A percentile compares a stretch with the other conserved stretches of the same genome.
phyloP scores from a whole-genome alignment of 2,888 invertebrate species.

The Myathropa florea region DNA sequence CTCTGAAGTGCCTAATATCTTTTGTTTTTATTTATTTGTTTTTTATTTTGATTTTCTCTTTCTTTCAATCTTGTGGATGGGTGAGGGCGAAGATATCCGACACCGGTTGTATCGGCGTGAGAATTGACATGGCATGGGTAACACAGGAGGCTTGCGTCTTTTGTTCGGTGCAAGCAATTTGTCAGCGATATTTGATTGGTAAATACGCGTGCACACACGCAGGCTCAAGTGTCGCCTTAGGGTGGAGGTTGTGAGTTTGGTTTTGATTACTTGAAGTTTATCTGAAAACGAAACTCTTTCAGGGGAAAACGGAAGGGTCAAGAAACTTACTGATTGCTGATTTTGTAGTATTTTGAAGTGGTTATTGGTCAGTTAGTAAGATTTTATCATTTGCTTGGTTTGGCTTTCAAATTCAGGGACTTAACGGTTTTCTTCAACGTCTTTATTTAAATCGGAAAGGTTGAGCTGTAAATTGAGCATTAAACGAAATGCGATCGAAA shows the following conservation, averaged over 20 bases:
- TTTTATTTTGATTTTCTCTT: constrained; percentile 39
- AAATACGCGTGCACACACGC: constrained; percentile 42
- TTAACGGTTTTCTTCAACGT: too few relatives aligned
- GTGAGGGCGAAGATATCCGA: constrained; percentile 22
- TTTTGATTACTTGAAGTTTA: constrained; percentile 51
- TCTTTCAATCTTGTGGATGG: background rate
- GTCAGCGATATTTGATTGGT: constrained; percentile 55
- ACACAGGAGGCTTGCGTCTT: background rate
- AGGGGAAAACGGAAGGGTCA: background rate
- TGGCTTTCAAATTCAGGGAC: too few relatives aligned
- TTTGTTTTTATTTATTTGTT: constrained; percentile 41
- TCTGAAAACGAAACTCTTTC: constrained; percentile 29
- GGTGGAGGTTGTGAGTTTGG: constrained; percentile 32
- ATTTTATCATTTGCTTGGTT: too few relatives aligned
- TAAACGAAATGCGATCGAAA: too few relatives aligned
- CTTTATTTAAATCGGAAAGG: too few relatives aligned
- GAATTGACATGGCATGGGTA: background rate
- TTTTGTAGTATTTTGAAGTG: background rate
- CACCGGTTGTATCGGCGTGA: constrained; percentile 19
- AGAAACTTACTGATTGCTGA: background rate
- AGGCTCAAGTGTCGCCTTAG: background rate
- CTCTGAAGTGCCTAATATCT: constrained; percentile 48
- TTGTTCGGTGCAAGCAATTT: constrained; percentile 17
- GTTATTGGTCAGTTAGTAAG: too few relatives aligned
- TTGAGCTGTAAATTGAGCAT: too few relatives aligned